These are phyloP conservation scores for Bombyx mori DNA, from an alignment of 1,140 invertebrate genomes.

Conservation along the genomic window ASM3026992v2 NC_085107.1:82001-82500, in stretches of 20 bases:
- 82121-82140: constrained; percentile 67
- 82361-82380: constrained; percentile 95
- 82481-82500: too few relatives aligned
- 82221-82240: constrained; percentile 87
- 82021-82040: constrained; percentile 52
- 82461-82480: too few relatives aligned
- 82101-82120: constrained; percentile 81
- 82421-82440: constrained; percentile 93
- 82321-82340: constrained; percentile 75
- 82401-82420: constrained; percentile 97
- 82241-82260: constrained; percentile 76
- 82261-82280: constrained; percentile 57
- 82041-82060: constrained; percentile 72
- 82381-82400: constrained; percentile 95
- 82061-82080: constrained; percentile 82
- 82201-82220: constrained; percentile 86
- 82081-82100: constrained; percentile 88
- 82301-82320: constrained; percentile 61
- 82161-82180: constrained; percentile 50
- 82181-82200: constrained; percentile 70
- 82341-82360: constrained; percentile 94
- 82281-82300: constrained; percentile 37
- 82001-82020: constrained; percentile 73
- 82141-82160: constrained; percentile 71
- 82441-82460: constrained; percentile 70